Evolutionary conservation across 1,140 invertebrate species (phyloP), one percentile per base, ranked within the genome.

Genomic region (Caenorhabditis remanei): DNA sequence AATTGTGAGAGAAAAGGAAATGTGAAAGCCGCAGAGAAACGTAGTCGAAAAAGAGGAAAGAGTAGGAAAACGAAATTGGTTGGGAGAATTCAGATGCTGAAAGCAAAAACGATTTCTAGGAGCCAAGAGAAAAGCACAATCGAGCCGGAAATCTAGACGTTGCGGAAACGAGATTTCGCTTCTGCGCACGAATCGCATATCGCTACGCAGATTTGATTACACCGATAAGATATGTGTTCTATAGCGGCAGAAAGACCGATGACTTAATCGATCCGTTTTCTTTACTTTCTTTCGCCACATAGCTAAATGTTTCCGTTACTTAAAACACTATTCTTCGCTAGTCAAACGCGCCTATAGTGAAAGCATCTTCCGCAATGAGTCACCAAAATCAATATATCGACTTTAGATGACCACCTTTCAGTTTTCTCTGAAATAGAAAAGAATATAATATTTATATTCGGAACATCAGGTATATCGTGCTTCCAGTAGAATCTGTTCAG

Each of bases 341-440:
- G 32, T 32, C 32, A 32, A 32, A 32, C 32, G 32, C 32, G 32
- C 65, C 21, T 32, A 63, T 19, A 32, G n/a, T 63, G 61, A 24
- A 63, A 63, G 14, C 61, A 6, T 11, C 9, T 24, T 32, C 14
- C 14, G 21, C 46, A 24, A 50, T 79, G 71, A 79, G 46, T 79
- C 71, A 79, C 8, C 71, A 79, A 79, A 79, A 79, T 79, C 71
- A 79, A 79, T 79, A 79, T 71, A 71, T 71, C 65, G 65, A 71
- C 65, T 71, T 71, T 71, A n/a, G 19, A 9, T 65, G 32, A 5
- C 40, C 40, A 32, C 40, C 16, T 7, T 21, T 46, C 6, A 63
- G 9, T 40, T 11, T 63, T 11, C 32, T 63, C 61, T 63, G 61
- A 7, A 24, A 63, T 32, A 8, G n/a, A 11, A 13, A 11, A 40